phyloP scores from a whole-genome alignment of 2,797 vertebrate genomes.

The Sebastes minor region DNA sequence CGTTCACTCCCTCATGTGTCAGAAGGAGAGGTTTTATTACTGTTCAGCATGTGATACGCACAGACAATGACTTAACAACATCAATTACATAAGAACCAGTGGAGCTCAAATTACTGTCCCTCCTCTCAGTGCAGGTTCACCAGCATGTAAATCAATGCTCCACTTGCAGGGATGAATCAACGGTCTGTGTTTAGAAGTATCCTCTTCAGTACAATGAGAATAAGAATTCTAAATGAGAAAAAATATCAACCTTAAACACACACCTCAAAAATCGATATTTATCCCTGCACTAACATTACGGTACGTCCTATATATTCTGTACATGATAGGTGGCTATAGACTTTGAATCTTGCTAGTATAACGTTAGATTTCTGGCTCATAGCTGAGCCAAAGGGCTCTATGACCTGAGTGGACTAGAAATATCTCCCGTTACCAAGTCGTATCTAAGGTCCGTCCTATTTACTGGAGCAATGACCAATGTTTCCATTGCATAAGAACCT shows the following conservation, averaged over 20 bases:
- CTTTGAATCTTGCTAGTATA: no score
- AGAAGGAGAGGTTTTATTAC: slow-evolving; percentile 32
- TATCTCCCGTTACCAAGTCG: no score
- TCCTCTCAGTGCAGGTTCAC: slow-evolving; percentile 8
- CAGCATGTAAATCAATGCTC: slow-evolving; percentile 22
- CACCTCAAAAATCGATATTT: neutral
- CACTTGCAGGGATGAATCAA: neutral
- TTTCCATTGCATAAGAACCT: no score
- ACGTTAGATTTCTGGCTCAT: no score
- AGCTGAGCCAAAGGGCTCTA: no score
- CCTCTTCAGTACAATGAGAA: neutral
- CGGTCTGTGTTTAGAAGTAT: neutral
- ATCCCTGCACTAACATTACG: neutral
- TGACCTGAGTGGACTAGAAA: no score
- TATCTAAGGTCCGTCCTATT: no score
- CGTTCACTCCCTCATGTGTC: neutral
- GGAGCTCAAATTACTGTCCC: slow-evolving; percentile 13
- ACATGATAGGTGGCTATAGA: neutral
- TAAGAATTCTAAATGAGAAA: neutral
- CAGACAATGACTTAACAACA: slow-evolving; percentile 22
- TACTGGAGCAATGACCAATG: no score
- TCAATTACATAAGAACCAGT: slow-evolving; percentile 19
- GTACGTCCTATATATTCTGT: neutral
- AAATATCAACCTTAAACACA: neutral
- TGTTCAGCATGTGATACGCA: slow-evolving; percentile 4